Percentiles rank a stretch among this genome's conserved stretches.
These are phyloP conservation scores for Leucoraja ocellata DNA, from an alignment of 2,797 vertebrate species.

Conservation along the genomic window DNA sequence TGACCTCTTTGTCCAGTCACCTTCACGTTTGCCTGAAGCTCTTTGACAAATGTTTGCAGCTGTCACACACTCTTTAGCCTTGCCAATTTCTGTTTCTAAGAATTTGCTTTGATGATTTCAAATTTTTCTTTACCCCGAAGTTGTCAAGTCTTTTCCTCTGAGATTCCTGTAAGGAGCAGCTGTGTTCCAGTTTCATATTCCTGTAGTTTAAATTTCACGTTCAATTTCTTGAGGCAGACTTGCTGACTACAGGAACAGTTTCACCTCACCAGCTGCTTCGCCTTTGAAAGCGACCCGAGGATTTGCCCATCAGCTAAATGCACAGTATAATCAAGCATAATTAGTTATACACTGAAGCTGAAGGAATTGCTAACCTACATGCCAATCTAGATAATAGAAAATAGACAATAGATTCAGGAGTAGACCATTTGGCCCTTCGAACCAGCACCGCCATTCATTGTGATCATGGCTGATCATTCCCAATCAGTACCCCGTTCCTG, in stretches of 20 bases:
- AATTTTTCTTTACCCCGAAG: neutral
- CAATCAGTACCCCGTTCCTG: too few species aligned
- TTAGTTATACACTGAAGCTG: neutral
- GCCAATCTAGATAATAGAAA: neutral
- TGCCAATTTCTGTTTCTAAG: conserved; percentile 22
- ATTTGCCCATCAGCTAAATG: neutral
- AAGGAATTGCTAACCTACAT: neutral
- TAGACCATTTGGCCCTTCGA: too few species aligned
- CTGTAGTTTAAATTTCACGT: neutral
- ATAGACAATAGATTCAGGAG: too few species aligned
- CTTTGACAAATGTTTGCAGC: neutral
- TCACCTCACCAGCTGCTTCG: neutral
- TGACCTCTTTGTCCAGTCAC: conserved; percentile 1
- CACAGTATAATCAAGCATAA: neutral
- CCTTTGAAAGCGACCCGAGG: neutral
- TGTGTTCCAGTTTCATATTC: conserved; percentile 4
- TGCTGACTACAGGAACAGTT: neutral
- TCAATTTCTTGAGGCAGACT: neutral
- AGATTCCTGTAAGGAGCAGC: neutral
- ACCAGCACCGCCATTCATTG: too few species aligned
- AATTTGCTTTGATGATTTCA: neutral
- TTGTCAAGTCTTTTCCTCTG: neutral
- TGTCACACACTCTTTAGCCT: neutral
- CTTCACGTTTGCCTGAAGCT: neutral
- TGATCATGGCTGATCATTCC: too few species aligned